phyloP scores from a whole-genome alignment of 2,797 vertebrate genomes.

The Sebastes reedi region DNA sequence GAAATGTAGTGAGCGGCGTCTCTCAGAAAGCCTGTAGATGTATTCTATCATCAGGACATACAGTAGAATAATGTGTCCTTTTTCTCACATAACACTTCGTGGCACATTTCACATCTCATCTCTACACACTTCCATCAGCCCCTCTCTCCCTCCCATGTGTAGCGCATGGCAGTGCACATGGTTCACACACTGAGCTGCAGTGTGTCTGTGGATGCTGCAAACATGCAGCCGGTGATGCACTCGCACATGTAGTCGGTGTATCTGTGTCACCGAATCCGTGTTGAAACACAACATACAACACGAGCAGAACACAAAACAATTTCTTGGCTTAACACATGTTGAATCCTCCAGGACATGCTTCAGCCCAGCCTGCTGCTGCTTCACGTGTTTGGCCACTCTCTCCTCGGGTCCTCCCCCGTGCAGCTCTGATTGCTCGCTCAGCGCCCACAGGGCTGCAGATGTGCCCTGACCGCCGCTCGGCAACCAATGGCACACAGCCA shows the following conservation, averaged over 20 bases:
- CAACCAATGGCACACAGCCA: constrained; percentile 51
- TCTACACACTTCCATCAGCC: not conserved
- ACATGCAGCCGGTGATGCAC: not conserved
- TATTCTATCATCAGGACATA: not conserved
- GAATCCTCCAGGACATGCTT: constrained; percentile 46
- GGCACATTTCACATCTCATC: not conserved
- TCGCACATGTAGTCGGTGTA: constrained; percentile 25
- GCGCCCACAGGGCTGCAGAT: constrained; percentile 43
- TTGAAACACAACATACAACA: not conserved
- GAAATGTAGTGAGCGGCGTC: not conserved
- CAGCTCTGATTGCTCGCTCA: constrained; percentile 61
- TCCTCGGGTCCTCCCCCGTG: constrained; percentile 51
- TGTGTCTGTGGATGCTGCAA: not conserved
- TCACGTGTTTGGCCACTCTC: constrained; percentile 72
- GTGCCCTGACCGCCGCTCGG: not conserved
- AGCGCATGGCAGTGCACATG: constrained; percentile 52
- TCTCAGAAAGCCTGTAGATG: not conserved
- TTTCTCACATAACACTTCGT: not conserved
- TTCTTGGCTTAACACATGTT: constrained; percentile 64
- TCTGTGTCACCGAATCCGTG: not conserved
- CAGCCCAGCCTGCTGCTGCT: constrained; percentile 27
- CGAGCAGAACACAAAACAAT: not conserved
- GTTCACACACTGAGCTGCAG: not conserved
- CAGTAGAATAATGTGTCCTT: not conserved
- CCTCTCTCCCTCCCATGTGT: not conserved